Evolutionary conservation across 2,888 invertebrate species (phyloP).

Genomic region (Paralinhomoeus sp.): DNA sequence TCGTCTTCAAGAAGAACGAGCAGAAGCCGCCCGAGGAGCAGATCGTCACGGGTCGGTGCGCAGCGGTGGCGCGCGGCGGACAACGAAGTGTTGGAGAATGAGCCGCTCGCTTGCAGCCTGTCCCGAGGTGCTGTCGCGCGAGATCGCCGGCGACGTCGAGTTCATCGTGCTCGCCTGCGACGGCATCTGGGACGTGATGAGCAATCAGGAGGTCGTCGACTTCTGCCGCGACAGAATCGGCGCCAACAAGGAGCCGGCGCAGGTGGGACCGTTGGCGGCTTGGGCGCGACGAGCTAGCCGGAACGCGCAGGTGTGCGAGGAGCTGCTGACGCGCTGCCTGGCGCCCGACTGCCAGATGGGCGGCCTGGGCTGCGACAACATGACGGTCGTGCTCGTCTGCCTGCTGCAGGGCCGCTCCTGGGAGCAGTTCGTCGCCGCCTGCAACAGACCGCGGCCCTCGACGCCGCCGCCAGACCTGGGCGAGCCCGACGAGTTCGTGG

Average conservation of each 20-base stretch:
- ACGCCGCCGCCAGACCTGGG: constrained; percentile 3
- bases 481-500: background rate
- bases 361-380: constrained; percentile 92
- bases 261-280: constrained; percentile 26
- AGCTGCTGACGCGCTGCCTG: constrained; percentile 72
- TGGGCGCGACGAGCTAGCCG: no score
- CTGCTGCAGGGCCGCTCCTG: background rate
- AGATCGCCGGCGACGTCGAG: constrained; percentile 69
- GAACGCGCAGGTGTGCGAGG: constrained; percentile 65
- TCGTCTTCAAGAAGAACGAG: constrained; percentile 75
- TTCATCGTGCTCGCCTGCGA: constrained; percentile 90
- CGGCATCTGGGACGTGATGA: constrained; percentile 96
- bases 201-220: constrained; percentile 70
- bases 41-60: constrained; percentile 61
- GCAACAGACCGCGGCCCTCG: constrained; percentile 1
- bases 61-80: no score
- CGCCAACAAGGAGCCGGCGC: constrained; percentile 61
- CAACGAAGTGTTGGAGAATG: no score
- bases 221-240: constrained; percentile 64
- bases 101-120: no score
- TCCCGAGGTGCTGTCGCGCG: constrained; percentile 64
- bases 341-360: constrained; percentile 92
- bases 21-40: constrained; percentile 67
- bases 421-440: constrained; percentile 2
- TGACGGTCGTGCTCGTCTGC: constrained; percentile 58